These are phyloP conservation scores for Dioctria rufipes DNA, from an alignment of 2,888 invertebrate genomes.

Conservation along the genomic window DNA sequence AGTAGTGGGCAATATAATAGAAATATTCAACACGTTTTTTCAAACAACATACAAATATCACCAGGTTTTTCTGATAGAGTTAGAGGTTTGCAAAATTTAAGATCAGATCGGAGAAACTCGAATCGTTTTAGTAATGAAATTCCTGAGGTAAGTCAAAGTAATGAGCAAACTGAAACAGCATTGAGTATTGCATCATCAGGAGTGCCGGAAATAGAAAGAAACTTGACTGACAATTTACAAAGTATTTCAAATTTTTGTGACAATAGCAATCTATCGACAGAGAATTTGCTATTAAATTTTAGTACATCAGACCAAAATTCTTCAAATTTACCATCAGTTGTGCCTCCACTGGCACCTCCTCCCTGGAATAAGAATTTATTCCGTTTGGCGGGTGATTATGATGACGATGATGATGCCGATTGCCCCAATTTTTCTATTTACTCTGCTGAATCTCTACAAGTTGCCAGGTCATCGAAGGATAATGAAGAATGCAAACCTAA, in stretches of 20 bases:
- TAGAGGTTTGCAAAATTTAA: conserved; percentile 13
- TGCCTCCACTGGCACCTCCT: conserved; percentile 67
- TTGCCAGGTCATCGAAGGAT: conserved; percentile 66
- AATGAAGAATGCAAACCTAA: conserved; percentile 41
- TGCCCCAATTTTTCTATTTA: conserved; percentile 91
- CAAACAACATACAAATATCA: conserved; percentile 35
- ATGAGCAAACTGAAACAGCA: neutral
- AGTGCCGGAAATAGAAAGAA: neutral
- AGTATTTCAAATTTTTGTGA: neutral
- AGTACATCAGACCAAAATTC: neutral
- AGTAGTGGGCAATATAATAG: conserved; percentile 13
- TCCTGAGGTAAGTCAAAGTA: neutral
- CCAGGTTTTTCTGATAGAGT: conserved; percentile 27
- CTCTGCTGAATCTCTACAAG: conserved; percentile 84
- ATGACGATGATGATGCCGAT: conserved; percentile 75
- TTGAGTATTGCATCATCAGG: conserved; percentile 58
- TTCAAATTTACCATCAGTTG: conserved; percentile 62
- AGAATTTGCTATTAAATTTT: neutral
- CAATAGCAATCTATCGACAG: neutral
- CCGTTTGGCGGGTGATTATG: conserved; percentile 68
- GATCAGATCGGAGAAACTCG: conserved; percentile 38
- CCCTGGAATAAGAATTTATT: conserved; percentile 67
- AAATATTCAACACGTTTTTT: neutral
- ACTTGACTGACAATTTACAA: neutral
- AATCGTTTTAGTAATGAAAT: conserved; percentile 23